Percentiles rank a stretch among this genome's conserved stretches.
Evolutionary conservation across 2,113 vertebrate genomes (phyloP).

Genomic region (Dolichotis patagonum): DNA sequence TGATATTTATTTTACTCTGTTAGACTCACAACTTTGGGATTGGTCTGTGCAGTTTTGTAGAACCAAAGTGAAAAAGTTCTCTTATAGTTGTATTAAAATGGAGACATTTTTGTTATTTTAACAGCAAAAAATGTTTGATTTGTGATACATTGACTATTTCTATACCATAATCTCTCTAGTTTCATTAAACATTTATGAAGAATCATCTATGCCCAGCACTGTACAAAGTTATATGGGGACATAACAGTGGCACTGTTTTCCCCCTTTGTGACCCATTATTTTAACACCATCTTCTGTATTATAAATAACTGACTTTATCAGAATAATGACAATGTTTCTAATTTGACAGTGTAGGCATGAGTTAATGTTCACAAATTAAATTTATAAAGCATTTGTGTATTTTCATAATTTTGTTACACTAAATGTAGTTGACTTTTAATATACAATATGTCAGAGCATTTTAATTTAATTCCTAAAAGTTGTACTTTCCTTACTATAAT

Average conservation of each 20-base stretch:
- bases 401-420: not conserved
- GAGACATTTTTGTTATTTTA: not conserved
- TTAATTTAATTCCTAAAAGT: constrained; percentile 40
- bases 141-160: not conserved
- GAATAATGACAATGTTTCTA: not conserved
- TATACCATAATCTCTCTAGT: not conserved
- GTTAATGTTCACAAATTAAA: not conserved
- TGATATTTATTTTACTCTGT: constrained; percentile 68
- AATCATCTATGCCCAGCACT: not conserved
- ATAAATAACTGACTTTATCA: not conserved
- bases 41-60: constrained; percentile 90
- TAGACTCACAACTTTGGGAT: constrained; percentile 90
- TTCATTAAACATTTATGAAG: constrained; percentile 42
- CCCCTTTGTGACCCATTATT: not conserved
- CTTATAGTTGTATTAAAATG: not conserved
- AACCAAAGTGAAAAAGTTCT: constrained; percentile 87
- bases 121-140: not conserved
- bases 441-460: not conserved
- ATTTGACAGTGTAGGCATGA: not conserved
- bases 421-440: not conserved
- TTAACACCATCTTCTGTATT: not conserved
- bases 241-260: not conserved
- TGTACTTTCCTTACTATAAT: not conserved
- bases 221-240: not conserved
- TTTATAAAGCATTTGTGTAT: not conserved